A percentile compares a stretch with the other conserved stretches of the same genome.
These are phyloP conservation scores for Thymelicus lineola DNA, from an alignment of 2,888 invertebrate species.

Conservation along the genomic window DNA sequence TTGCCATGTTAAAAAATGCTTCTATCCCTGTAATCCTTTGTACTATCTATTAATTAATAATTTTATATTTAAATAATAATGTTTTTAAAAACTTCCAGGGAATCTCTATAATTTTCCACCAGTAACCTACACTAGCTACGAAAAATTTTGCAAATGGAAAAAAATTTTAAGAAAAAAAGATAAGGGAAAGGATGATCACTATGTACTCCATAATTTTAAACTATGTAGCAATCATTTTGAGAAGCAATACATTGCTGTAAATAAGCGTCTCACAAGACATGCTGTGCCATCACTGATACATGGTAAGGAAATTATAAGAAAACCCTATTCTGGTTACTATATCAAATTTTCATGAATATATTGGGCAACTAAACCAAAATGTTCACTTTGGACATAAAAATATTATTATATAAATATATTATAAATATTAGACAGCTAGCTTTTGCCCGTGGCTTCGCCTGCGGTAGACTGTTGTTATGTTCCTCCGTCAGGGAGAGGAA, in stretches of 20 bases:
- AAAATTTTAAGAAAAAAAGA: neutral
- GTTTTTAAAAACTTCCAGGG: neutral
- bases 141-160: neutral
- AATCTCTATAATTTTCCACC: neutral
- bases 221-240: conserved; percentile 1
- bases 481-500: too few species aligned
- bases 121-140: neutral
- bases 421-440: too few species aligned
- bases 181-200: neutral
- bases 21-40: too few species aligned
- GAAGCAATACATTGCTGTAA: neutral
- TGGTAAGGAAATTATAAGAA: neutral
- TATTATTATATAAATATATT: too few species aligned
- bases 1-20: too few species aligned
- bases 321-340: neutral
- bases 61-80: too few species aligned
- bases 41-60: too few species aligned
- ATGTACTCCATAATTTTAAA: neutral
- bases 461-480: too few species aligned
- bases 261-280: neutral
- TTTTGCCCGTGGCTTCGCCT: too few species aligned
- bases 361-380: too few species aligned
- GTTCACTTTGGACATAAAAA: too few species aligned
- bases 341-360: too few species aligned
- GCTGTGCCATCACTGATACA: neutral